Base-by-base conservation (phyloP, 2,113 vertebrate genomes). In the Empidonax traillii region DNA sequence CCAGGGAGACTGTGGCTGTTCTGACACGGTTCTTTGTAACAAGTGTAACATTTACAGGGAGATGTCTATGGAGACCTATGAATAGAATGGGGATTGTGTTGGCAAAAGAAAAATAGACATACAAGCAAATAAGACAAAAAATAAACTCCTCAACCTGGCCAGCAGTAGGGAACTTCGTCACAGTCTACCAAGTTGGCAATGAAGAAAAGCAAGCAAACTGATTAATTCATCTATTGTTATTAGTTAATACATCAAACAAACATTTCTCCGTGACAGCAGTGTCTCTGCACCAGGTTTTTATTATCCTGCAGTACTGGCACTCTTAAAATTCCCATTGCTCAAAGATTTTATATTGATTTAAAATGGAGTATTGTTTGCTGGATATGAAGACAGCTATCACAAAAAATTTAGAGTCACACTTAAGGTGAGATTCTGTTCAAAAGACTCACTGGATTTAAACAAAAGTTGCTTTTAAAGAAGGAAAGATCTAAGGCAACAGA, bases 161-260 rank as follows among this genome's bases (percentile, higher is more conserved):
- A 93, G 83, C 43, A 59, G 63, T 53, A 28, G 55, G 71, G 35
- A 94, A 93, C 61, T 96, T 97, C 92, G 93, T 93, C 77, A 94
- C 55, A 94, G 93, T 77, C 80, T 93, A 92, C 84, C 62, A 82
- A 51, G 28, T 37, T 90, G 90, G 61, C 90, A 93, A 68, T 5
- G 10, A 96, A 88, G 61, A 77, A 68, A 93, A 85, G 39, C 43
- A 76, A 84, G 56, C 46, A 79, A 93, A 63, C 84, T 67, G 67
- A 89, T 96, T 96, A 94, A 97, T 96, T 95, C 10, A 55, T 73
- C 53, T 84, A 68, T 96, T 94, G 68, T 93, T 95, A 93, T 94
- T 96, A 89, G 95, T 95, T 96, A 97, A 97, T 87, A 87, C 73
- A 95, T 96, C 76, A 95, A 94, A 82, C 90, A 81, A 93, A 52